Conservation (phyloP, 35 echinoderm and acorn worm species). For the Holothuria glaberrima region DNA sequence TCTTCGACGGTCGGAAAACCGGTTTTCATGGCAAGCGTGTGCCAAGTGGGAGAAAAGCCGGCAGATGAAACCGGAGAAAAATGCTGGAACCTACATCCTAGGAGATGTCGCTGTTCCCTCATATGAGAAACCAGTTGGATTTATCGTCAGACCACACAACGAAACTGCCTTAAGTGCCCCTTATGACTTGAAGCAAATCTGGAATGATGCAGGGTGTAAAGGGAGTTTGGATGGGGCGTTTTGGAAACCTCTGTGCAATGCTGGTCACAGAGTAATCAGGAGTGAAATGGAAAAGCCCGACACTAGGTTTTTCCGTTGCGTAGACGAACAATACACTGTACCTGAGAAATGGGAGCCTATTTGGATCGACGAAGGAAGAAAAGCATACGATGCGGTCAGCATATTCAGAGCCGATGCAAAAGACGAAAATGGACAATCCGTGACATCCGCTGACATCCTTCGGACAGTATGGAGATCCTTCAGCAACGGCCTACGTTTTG, state of each 20-base stretch:
- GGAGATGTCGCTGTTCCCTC: not conserved
- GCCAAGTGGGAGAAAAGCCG: no score
- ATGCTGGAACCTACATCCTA: not conserved
- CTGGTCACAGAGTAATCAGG: not conserved
- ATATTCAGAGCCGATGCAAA: no score
- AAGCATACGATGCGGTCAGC: not conserved
- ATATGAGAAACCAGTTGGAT: not conserved
- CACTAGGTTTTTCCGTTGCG: not conserved
- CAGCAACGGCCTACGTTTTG: not conserved
- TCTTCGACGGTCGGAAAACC: no score
- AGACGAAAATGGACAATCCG: not conserved
- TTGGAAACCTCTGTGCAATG: not conserved
- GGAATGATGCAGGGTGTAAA: conserved; percentile 11
- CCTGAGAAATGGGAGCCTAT: not conserved
- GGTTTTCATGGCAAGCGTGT: no score
- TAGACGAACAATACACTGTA: not conserved
- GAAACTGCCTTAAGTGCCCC: not conserved
- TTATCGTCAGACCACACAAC: not conserved
- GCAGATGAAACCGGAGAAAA: no score
- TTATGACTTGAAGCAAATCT: conserved; percentile 9
- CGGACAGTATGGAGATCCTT: not conserved
- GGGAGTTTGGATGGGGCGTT: not conserved
- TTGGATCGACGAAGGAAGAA: not conserved
- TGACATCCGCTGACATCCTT: not conserved
- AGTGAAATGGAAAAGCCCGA: not conserved